Evolutionary conservation across 37 sponge, comb jelly and placozoan genomes (phyloP), one percentile per base, ranked within the genome.

Genomic region (Halichondria panicea): DNA sequence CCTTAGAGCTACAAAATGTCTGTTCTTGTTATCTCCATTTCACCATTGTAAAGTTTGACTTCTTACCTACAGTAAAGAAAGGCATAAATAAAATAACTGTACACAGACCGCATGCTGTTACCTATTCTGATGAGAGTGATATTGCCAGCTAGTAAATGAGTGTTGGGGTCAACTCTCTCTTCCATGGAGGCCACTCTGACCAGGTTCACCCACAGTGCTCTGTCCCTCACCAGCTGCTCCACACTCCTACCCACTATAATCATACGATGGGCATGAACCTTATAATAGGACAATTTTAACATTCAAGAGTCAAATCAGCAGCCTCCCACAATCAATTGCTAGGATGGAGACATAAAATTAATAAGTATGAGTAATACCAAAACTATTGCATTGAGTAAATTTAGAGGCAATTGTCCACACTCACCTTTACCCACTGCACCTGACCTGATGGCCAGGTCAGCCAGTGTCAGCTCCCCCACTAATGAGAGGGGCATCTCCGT

Each of bases 91-190:
- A 27, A 7, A 70, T 41, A 27, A 6, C 3, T 15, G 63, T 41
- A 76, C 8, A 8, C 8, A 52, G 11, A 25, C 6, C 27, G 35
- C 36, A 55, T 32, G 15, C 25, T 58, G 34, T 63, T 61, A 79
- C 93, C 93, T 36, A 72, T 70, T 48, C 85, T 74, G 19, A 88
- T 37, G 3, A 92, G 68, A 43, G 82, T 81, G 42, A 84, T 37
- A n/a, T 72, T 41, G 21, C 84, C 89, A 50, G 68, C 46, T 40
- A 92, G 38, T 13, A 84, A 27, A 78, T 88, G 89, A 7, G 25
- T 31, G 15, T 71, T 70, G 55, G 40, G 70, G 28, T 37, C 27
- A n/a, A 84, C 41, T 45, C 27, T 12, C 59, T 80, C 88, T 3
- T 50, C 62, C 9, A 37, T 31, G 9, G 71, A 70, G 18, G 38